Percentiles rank a stretch among this genome's conserved stretches.
Evolutionary conservation across 2,113 vertebrate species (phyloP).

Genomic region (Lycaon pictus): DNA sequence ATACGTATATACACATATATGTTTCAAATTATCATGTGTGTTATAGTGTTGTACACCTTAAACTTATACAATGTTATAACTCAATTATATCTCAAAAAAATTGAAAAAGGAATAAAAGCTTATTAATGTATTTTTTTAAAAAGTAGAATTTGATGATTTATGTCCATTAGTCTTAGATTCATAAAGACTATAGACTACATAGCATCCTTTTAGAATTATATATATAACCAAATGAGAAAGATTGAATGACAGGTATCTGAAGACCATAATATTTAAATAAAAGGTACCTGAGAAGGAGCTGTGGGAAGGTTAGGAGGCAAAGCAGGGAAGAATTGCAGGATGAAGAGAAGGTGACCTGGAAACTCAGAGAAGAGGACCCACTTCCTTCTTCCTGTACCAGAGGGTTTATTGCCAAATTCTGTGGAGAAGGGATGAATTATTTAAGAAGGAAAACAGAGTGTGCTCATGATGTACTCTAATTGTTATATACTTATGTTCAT

Average conservation of each 20-base stretch:
- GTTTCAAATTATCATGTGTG: not conserved
- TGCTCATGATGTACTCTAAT: not conserved
- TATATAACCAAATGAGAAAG: not conserved
- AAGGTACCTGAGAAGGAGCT: not conserved
- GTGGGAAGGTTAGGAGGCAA: too few species aligned
- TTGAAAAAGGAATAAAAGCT: not conserved
- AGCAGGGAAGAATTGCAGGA: not conserved
- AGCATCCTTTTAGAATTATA: not conserved
- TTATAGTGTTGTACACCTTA: not conserved
- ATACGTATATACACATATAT: not conserved
- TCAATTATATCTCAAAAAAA: not conserved
- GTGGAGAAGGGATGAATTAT: not conserved
- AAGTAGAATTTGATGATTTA: not conserved
- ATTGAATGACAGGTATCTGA: not conserved
- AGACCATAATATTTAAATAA: not conserved
- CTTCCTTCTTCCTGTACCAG: too few species aligned
- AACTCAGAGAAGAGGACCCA: not conserved
- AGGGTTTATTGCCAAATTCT: not conserved
- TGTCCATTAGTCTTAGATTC: not conserved
- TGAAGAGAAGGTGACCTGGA: not conserved
- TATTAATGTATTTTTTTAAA: not conserved
- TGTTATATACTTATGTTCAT: not conserved
- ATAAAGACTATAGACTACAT: not conserved
- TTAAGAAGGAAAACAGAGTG: not conserved
- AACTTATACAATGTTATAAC: not conserved